A percentile compares a stretch with the other conserved stretches of the same genome.
Evolutionary conservation across 2,797 vertebrate species (phyloP).

Genomic region (Danio tinwini): DNA sequence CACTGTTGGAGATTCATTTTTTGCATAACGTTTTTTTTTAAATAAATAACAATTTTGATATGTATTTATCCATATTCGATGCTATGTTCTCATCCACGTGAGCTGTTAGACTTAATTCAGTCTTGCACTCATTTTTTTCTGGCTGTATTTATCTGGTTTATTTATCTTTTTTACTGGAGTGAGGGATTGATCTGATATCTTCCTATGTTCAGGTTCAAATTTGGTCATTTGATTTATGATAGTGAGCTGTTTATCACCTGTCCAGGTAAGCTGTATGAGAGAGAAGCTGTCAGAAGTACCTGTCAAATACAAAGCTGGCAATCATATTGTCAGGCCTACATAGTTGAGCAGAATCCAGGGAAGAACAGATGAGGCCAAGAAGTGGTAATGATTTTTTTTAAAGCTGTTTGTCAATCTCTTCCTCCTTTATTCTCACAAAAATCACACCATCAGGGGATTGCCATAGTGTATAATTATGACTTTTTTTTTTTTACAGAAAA

Average conservation of each 20-base stretch:
- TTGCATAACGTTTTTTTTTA: no score
- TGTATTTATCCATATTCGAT: no score
- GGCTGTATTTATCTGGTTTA: not conserved
- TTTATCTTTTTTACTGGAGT: not conserved
- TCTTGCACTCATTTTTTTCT: not conserved
- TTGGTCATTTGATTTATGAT: not conserved
- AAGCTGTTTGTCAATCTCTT: slow-evolving; percentile 12
- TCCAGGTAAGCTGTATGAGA: slow-evolving; percentile 14
- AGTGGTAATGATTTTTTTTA: slow-evolving; percentile 35
- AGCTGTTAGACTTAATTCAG: not conserved
- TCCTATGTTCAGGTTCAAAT: not conserved
- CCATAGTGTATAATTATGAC: not conserved
- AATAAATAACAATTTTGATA: no score
- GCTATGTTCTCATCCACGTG: no score
- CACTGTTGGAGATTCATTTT: no score
- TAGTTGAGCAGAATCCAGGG: slow-evolving; percentile 30
- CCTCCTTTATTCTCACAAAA: slow-evolving; percentile 17
- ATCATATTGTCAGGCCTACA: slow-evolving; percentile 31
- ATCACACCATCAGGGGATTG: slow-evolving; percentile 37
- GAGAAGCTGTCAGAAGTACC: slow-evolving; percentile 2
- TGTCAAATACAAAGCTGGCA: slow-evolving; percentile 24
- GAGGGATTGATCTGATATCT: not conserved
- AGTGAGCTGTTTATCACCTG: slow-evolving; percentile 26
- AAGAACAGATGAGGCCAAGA: slow-evolving; percentile 28
- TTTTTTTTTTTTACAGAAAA: not conserved